Percentiles rank a stretch among this genome's conserved stretches.
Evolutionary conservation across 2,797 vertebrate genomes (phyloP).

Genomic region (Acropternis orthonyx): DNA sequence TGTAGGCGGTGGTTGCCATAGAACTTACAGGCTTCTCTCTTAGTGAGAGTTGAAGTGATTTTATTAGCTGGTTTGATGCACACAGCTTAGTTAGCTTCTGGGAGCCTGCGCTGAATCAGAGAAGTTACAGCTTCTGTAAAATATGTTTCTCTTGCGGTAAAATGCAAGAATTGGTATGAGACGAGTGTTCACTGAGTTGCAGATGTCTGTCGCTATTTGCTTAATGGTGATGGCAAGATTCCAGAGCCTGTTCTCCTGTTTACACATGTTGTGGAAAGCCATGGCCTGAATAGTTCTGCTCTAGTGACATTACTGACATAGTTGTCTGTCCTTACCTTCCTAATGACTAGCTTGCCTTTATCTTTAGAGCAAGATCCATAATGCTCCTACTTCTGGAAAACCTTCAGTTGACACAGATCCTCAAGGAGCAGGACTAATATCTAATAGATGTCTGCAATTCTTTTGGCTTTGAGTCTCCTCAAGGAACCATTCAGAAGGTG

Average conservation of each 20-base stretch:
- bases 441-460: not conserved
- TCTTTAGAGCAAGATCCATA: not conserved
- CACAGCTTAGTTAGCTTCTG: not conserved
- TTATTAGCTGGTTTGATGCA: not conserved
- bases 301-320: not conserved
- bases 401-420: not conserved
- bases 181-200: conserved; percentile 20
- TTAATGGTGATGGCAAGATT: conserved; percentile 35
- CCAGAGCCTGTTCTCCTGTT: conserved; percentile 26
- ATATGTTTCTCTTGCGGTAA: not conserved
- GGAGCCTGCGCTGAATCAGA: not conserved
- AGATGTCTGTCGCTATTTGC: conserved; percentile 46
- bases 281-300: conserved; percentile 8
- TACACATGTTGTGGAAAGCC: not conserved
- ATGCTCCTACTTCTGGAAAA: not conserved
- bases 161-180: conserved; percentile 37
- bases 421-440: not conserved
- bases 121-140: not conserved
- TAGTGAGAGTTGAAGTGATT: not conserved
- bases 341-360: not conserved
- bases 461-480: not conserved
- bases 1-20: not conserved
- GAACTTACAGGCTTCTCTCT: not conserved
- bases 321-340: not conserved
- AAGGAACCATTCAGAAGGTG: not conserved